Conservation (phyloP, 2,113 vertebrate genomes). For the Pseudonaja textilis region DNA sequence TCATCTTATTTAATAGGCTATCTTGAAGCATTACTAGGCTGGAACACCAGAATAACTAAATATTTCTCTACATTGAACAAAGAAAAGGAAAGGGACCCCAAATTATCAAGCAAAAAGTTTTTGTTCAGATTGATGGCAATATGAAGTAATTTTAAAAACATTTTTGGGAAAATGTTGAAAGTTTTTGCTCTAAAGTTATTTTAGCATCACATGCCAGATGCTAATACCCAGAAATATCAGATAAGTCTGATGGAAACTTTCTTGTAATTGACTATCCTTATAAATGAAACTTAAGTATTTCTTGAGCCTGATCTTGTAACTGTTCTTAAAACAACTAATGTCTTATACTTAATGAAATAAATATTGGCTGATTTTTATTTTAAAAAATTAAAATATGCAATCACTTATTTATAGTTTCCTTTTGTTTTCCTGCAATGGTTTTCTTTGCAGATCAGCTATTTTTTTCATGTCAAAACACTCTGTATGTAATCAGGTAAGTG, state of each 20-base stretch:
- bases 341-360: neutral
- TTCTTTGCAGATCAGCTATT: neutral
- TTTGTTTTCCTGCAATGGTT: neutral
- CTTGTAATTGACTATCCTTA: neutral
- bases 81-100: slow-evolving; percentile 32
- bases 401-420: neutral
- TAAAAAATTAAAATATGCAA: neutral
- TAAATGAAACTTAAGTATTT: neutral
- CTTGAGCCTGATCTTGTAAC: slow-evolving; percentile 9
- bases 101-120: slow-evolving; percentile 30
- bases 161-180: slow-evolving; percentile 32
- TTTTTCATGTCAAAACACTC: neutral
- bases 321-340: neutral
- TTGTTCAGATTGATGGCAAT: slow-evolving; percentile 29
- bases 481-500: neutral
- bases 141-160: slow-evolving; percentile 34
- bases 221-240: slow-evolving; percentile 19
- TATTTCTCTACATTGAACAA: slow-evolving; percentile 42
- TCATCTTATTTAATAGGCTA: slow-evolving; percentile 61
- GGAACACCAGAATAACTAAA: slow-evolving; percentile 47
- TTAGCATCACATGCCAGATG: slow-evolving; percentile 4
- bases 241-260: slow-evolving; percentile 2
- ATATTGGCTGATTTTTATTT: neutral
- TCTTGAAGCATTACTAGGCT: slow-evolving; percentile 39
- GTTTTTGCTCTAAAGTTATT: slow-evolving; percentile 38